These are phyloP conservation scores for Phrynocephalus versicolor DNA, from an alignment of 2,113 vertebrate species.

Conservation along the genomic window DNA sequence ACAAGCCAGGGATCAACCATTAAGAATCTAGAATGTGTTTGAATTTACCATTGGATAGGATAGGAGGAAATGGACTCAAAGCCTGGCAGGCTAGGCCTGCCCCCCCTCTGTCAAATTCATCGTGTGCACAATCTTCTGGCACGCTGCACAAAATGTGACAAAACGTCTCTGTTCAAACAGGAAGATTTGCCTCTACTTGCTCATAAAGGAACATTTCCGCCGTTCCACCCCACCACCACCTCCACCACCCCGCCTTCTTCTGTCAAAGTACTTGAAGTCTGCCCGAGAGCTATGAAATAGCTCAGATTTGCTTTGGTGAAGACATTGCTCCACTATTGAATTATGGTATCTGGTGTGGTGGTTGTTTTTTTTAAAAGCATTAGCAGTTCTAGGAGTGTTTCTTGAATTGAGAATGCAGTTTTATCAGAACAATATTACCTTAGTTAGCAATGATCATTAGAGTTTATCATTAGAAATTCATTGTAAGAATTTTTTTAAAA, in stretches of 20 bases:
- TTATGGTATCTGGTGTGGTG: too few relatives aligned
- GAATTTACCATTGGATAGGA: neutral
- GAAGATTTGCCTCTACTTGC: neutral
- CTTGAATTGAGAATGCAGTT: conserved; percentile 30
- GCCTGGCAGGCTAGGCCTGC: neutral
- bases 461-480: conserved; percentile 40
- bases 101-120: neutral
- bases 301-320: conserved; percentile 32
- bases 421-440: conserved; percentile 55
- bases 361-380: conserved; percentile 37
- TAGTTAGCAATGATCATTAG: conserved; percentile 41
- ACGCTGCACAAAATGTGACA: neutral
- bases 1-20: neutral
- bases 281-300: conserved; percentile 12
- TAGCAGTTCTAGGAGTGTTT: conserved; percentile 30
- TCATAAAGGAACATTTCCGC: conserved; percentile 26
- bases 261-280: conserved; percentile 37
- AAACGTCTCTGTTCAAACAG: conserved; percentile 1
- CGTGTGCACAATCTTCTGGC: neutral
- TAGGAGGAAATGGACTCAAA: neutral
- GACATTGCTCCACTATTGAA: conserved; percentile 36
- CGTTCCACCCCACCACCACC: too few relatives aligned
- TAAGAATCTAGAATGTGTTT: neutral
- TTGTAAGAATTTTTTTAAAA: conserved; percentile 63
- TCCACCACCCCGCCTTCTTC: too few relatives aligned